Percentiles rank a stretch among this genome's conserved stretches.
These are phyloP conservation scores for Phataginus tetradactyla DNA, from an alignment of 2,797 vertebrate genomes.

Conservation along the genomic window DNA sequence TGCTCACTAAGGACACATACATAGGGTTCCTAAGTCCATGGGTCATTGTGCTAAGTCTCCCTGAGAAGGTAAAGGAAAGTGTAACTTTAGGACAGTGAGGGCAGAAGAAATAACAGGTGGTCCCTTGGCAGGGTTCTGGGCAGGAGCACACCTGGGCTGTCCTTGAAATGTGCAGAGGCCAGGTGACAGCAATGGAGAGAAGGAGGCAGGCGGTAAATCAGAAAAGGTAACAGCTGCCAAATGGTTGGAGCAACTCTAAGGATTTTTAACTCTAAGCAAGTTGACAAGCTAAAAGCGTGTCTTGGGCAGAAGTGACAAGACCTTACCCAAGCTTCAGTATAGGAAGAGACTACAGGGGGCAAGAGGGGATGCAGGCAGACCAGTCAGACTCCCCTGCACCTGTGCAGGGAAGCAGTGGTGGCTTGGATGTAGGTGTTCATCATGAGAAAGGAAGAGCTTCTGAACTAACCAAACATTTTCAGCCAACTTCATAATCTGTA, in stretches of 20 bases:
- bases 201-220: neutral
- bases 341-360: neutral
- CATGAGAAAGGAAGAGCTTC: neutral
- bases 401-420: rapidly evolving
- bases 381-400: neutral
- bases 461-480: neutral
- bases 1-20: neutral
- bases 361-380: neutral
- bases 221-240: rapidly evolving
- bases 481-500: neutral
- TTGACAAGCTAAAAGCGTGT: neutral
- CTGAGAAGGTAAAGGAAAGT: neutral
- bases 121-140: neutral
- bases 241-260: rapidly evolving
- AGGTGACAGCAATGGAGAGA: neutral
- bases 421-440: neutral
- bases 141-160: neutral
- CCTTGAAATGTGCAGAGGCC: neutral
- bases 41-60: neutral
- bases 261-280: neutral
- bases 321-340: neutral
- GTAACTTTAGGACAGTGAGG: neutral
- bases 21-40: neutral
- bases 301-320: neutral
- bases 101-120: neutral